These are phyloP conservation scores for Sarcophaga rosellei DNA, from an alignment of 2,888 invertebrate species.

Conservation along the genomic window DNA sequence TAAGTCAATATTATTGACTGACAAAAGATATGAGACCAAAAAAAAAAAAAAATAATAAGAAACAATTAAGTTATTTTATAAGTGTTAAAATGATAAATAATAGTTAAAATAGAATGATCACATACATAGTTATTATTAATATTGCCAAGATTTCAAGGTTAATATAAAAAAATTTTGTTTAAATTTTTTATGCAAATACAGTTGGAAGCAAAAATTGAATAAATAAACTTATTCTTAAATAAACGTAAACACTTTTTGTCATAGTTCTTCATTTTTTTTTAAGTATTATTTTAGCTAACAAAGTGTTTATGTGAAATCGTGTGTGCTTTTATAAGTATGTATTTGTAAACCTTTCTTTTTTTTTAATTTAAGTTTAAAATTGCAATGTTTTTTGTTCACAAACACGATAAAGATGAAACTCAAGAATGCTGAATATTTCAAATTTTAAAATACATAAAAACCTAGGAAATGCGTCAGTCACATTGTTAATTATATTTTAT, in stretches of 20 bases:
- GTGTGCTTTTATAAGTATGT: not conserved
- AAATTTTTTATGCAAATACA: slow-evolving; percentile 43
- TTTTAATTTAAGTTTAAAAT: slow-evolving; percentile 23
- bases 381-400: slow-evolving; percentile 2
- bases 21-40: not conserved
- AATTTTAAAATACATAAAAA: not conserved
- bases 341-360: not conserved
- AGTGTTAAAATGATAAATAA: not conserved
- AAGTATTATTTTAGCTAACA: slow-evolving; percentile 19
- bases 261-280: not conserved
- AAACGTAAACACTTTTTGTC: slow-evolving; percentile 22
- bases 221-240: slow-evolving; percentile 21
- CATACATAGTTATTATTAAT: not conserved
- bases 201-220: not conserved
- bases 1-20: not conserved
- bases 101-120: not conserved
- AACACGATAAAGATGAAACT: slow-evolving; percentile 27
- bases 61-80: not conserved
- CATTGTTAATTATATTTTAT: not conserved
- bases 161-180: slow-evolving; percentile 12
- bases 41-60: not conserved
- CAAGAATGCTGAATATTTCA: not conserved
- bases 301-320: not conserved
- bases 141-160: slow-evolving; percentile 25
- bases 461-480: slow-evolving; percentile 19